Evolutionary conservation across 1,140 invertebrate genomes (phyloP), one percentile per base, ranked within the genome.

Genomic region (Acromyrmex heyeri): DNA sequence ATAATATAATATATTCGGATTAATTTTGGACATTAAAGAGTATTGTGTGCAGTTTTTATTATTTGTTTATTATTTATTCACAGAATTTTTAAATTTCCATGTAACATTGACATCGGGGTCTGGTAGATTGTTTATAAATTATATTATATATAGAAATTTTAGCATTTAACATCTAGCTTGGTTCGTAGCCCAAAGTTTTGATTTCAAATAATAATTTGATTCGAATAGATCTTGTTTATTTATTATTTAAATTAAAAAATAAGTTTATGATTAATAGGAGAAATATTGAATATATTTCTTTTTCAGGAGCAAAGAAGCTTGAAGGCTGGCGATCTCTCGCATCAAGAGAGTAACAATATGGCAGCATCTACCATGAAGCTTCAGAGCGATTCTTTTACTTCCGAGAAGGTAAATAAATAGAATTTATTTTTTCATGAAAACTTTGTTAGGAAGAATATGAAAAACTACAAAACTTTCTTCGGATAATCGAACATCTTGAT

Each of bases 291-390:
- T 16, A 21, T 18, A 6, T 77, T 94, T 90, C 86, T 90, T 75
- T 94, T 96, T 65, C 95, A 98, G 97, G 97, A 98, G 93, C 97
- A 97, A 69, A 96, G 97, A 90, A 97, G 97, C 21, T 93, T 98
- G 73, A 98, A 97, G 93, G 96, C 98, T 55, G 97, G 97, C 64
- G 98, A 98, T 93, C 95, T 98, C 21, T 97, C 97, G 30, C 97
- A 98, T 91, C 97, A 98, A 93, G 98, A 98, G 93, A 97, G 96
- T 85, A 97, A 97, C 92, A 98, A 97, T 91, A 96, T 98, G 94
- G 97, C 97, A 57, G 97, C 97, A 3, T 96, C 97, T 16, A 97
- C 97, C 87, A 97, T 98, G 95, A 98, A 98, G 93, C 95, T 99
- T 27, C 97, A 98, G 64, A 98, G 97, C 61, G 98, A 98, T 88